Evolutionary conservation across 2,797 vertebrate species (phyloP), one percentile per base, ranked within the genome.

Genomic region (Periparus ater): DNA sequence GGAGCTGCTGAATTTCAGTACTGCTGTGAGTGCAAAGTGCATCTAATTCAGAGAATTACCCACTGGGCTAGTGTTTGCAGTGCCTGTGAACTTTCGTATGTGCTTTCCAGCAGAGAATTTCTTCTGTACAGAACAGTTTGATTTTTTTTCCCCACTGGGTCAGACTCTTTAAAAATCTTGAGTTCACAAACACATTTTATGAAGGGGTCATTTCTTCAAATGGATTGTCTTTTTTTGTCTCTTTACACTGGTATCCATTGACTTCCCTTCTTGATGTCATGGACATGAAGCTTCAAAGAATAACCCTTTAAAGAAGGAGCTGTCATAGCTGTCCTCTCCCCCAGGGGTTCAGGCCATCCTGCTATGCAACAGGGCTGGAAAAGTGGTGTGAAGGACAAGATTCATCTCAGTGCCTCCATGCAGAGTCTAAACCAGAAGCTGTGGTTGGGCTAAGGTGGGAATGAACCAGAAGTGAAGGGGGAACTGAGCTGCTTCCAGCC

Each of bases 21-120:
- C 94, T 95, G 91, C 96, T 96, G 96, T 93, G 95, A 97, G 95
- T 94, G 93, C 96, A 94, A 95, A 97, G 93, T 89, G 88, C 92
- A 94, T 94, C 92, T 91, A 62, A 95, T 96, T 96, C 91, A 91
- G 88, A 92, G 94, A 86, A 95, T 90, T 94, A 95, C 95, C 95
- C 83, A 96, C 94, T 94, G 95, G 91, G 95, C 78, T 94, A 93
- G 44, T 89, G 92, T 94, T 96, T 93, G 94, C 89, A 93, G 74
- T 88, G 91, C 75, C 93, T 97, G 92, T 96, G 95, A 96, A 96
- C 94, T 94, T 96, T 87, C 32, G 23, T 88, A 57, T 87, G 83
- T 53, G 94, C 66, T 96, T 91, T 95, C 96, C 93, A 95, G 94
- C 96, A 94, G 94, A 80, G 96, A 96, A 91, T 95, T 93, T 96